A percentile compares a stretch with the other conserved stretches of the same genome.
Conservation (phyloP, 2,797 vertebrate species). For the Halcyon smyrnensis region DNA sequence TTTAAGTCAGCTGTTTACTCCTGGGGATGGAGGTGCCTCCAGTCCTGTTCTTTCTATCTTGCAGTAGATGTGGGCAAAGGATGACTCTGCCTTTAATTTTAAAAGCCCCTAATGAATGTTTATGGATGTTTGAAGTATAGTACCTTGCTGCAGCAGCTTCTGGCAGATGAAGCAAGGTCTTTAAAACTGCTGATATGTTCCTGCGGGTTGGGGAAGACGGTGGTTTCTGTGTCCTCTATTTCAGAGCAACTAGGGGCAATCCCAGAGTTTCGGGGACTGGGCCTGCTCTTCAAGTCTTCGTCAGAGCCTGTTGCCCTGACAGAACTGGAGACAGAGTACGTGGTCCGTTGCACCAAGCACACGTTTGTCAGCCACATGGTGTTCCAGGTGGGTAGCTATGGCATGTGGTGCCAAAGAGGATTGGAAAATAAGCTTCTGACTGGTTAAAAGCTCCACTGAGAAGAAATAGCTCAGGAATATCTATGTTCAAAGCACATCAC, state of each 20-base stretch:
- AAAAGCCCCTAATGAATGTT: background rate
- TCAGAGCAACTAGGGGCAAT: constrained; percentile 83
- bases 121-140: background rate
- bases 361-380: constrained; percentile 81
- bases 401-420: background rate
- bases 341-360: constrained; percentile 84
- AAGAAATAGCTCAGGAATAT: background rate
- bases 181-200: background rate
- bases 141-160: background rate
- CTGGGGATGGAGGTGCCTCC: background rate
- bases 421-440: background rate
- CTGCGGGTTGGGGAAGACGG: background rate
- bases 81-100: background rate
- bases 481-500: background rate
- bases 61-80: background rate
- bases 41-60: background rate
- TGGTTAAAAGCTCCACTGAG: background rate
- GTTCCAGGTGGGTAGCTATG: constrained; percentile 79
- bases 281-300: constrained; percentile 83
- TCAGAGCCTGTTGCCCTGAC: constrained; percentile 82
- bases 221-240: constrained; percentile 43
- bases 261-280: constrained; percentile 80
- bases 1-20: background rate
- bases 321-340: constrained; percentile 83
- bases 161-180: background rate